These are phyloP conservation scores for Epirrhoe alternata DNA, from an alignment of 2,888 invertebrate genomes.

Conservation along the genomic window DNA sequence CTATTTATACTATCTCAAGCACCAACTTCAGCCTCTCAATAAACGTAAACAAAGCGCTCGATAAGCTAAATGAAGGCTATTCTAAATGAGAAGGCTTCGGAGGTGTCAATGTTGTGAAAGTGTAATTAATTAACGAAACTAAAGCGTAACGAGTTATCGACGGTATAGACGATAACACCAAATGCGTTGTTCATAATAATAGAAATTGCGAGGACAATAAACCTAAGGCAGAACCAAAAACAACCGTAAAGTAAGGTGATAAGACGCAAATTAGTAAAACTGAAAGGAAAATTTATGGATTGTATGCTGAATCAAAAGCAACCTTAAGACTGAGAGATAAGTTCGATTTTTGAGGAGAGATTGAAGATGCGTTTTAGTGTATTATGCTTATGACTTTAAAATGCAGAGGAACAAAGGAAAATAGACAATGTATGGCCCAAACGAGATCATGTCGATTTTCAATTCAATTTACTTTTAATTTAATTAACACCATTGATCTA, in stretches of 20 bases:
- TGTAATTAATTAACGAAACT: conserved; percentile 60
- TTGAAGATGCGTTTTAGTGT: conserved; percentile 38
- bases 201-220: conserved; percentile 32
- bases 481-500: no score
- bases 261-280: conserved; percentile 17
- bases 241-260: conserved; percentile 15
- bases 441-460: no score
- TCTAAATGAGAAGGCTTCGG: conserved; percentile 39
- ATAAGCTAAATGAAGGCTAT: conserved; percentile 43
- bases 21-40: neutral
- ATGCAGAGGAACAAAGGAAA: conserved; percentile 51
- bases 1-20: conserved; percentile 14
- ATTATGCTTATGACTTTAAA: conserved; percentile 54
- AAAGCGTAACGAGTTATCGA: conserved; percentile 50
- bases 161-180: conserved; percentile 41
- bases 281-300: neutral
- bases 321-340: conserved; percentile 20
- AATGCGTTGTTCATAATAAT: conserved; percentile 41
- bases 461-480: no score
- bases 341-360: conserved; percentile 9
- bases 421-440: no score
- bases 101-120: conserved; percentile 60
- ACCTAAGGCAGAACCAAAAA: conserved; percentile 1
- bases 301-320: conserved; percentile 3
- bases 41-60: conserved; percentile 2